Evolutionary conservation across 2,888 invertebrate species (phyloP).

Genomic region (Drosophila histrio): DNA sequence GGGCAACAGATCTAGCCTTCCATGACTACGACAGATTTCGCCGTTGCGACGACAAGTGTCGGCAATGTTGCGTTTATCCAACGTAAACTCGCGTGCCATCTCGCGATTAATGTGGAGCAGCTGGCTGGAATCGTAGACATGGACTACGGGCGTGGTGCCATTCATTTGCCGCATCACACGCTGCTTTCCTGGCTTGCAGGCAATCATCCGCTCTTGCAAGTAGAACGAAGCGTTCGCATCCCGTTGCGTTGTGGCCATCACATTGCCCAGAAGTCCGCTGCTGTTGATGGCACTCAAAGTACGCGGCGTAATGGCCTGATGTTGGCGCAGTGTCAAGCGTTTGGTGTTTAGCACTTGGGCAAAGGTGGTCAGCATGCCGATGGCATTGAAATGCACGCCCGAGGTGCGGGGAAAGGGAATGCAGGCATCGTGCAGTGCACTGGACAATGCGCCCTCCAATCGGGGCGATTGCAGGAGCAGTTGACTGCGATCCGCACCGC

Average conservation of each 20-base stretch:
- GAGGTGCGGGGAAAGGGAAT: constrained; percentile 97
- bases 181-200: constrained; percentile 81
- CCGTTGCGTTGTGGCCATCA: constrained; percentile 81
- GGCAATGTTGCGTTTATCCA: constrained; percentile 84
- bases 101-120: constrained; percentile 92
- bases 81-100: constrained; percentile 92
- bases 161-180: constrained; percentile 83
- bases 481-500: constrained; percentile 80
- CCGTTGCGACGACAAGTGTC: constrained; percentile 93
- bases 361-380: constrained; percentile 94
- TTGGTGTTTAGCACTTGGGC: constrained; percentile 89
- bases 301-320: constrained; percentile 90
- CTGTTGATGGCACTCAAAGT: constrained; percentile 90
- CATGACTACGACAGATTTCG: constrained; percentile 89
- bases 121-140: constrained; percentile 83
- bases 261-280: constrained; percentile 83
- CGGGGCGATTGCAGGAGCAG: constrained; percentile 83
- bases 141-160: constrained; percentile 76
- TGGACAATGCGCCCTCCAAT: constrained; percentile 83
- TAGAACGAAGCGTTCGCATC: constrained; percentile 90
- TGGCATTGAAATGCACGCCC: constrained; percentile 96
- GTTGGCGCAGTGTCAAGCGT: constrained; percentile 89
- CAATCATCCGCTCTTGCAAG: constrained; percentile 88
- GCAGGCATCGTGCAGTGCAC: constrained; percentile 88
- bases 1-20: constrained; percentile 92